Conservation (phyloP, 2,113 vertebrate genomes). For the Poeciliopsis occidentalis region DNA sequence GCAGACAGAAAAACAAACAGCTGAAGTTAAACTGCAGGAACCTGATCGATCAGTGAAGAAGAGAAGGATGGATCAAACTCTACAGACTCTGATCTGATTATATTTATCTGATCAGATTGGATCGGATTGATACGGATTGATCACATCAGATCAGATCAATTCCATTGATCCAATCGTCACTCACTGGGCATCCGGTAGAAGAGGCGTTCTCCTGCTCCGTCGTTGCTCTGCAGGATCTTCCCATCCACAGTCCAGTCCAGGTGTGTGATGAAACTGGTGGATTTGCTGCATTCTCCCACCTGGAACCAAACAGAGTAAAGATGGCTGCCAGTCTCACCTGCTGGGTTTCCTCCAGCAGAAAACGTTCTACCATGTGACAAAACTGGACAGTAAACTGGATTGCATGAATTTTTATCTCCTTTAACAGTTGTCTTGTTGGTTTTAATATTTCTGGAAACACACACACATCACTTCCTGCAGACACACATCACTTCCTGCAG, state of each 20-base stretch:
- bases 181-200: constrained; percentile 92
- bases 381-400: neutral
- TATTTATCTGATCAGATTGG: too few relatives aligned
- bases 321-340: too few relatives aligned
- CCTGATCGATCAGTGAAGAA: neutral
- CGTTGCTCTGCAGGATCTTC: constrained; percentile 92
- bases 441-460: too few relatives aligned
- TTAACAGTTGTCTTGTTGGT: too few relatives aligned
- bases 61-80: too few relatives aligned
- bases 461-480: too few relatives aligned
- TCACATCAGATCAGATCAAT: too few relatives aligned
- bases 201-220: constrained; percentile 89
- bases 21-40: too few relatives aligned
- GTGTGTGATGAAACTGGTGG: constrained; percentile 93
- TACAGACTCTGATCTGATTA: neutral
- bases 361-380: neutral
- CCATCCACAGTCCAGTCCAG: constrained; percentile 96
- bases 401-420: neutral
- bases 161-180: neutral
- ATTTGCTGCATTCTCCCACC: constrained; percentile 92
- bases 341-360: too few relatives aligned
- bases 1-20: neutral
- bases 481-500: too few relatives aligned
- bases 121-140: too few relatives aligned
- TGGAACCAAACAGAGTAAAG: neutral